Conservation (phyloP, 2,113 vertebrate genomes). For the Seriola quinqueradiata region DNA sequence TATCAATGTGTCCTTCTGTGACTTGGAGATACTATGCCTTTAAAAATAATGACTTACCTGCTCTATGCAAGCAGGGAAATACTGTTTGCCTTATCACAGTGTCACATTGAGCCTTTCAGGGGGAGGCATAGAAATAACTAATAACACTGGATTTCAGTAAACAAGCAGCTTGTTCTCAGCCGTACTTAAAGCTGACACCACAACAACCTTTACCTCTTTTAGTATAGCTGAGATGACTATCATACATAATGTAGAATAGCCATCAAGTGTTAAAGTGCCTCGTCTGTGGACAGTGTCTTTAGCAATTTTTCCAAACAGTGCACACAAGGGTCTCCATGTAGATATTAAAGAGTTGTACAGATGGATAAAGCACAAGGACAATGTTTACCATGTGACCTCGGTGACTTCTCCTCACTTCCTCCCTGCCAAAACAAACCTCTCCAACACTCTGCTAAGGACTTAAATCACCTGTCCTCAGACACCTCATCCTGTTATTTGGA, state of each 20-base stretch:
- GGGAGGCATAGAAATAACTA: slow-evolving; percentile 66
- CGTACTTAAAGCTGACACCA: slow-evolving; percentile 57
- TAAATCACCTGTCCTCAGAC: slow-evolving; percentile 77
- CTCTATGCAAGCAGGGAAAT: slow-evolving; percentile 48
- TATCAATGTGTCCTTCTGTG: slow-evolving; percentile 79
- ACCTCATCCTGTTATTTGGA: slow-evolving; percentile 82
- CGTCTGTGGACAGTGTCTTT: slow-evolving; percentile 26
- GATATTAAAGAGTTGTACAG: slow-evolving; percentile 49
- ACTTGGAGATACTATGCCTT: slow-evolving; percentile 74
- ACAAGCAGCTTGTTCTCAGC: slow-evolving; percentile 66
- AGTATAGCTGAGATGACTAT: slow-evolving; percentile 50
- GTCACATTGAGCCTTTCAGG: slow-evolving; percentile 74
- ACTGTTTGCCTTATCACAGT: slow-evolving; percentile 69
- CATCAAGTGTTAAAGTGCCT: slow-evolving; percentile 55
- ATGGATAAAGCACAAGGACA: slow-evolving; percentile 58
- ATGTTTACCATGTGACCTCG: slow-evolving; percentile 63
- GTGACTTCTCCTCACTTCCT: slow-evolving; percentile 60
- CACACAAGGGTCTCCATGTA: slow-evolving; percentile 26
- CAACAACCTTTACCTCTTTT: slow-evolving; percentile 57
- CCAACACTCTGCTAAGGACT: slow-evolving; percentile 66
- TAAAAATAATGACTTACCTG: slow-evolving; percentile 77
- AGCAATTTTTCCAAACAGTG: slow-evolving; percentile 65
- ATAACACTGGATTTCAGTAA: slow-evolving; percentile 67
- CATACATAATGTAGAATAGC: slow-evolving; percentile 50
- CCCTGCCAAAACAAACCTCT: slow-evolving; percentile 78